Percentiles rank a stretch among this genome's conserved stretches.
These are phyloP conservation scores for Drosophila maculinotata DNA, from an alignment of 2,888 invertebrate genomes.

Conservation along the genomic window DNA sequence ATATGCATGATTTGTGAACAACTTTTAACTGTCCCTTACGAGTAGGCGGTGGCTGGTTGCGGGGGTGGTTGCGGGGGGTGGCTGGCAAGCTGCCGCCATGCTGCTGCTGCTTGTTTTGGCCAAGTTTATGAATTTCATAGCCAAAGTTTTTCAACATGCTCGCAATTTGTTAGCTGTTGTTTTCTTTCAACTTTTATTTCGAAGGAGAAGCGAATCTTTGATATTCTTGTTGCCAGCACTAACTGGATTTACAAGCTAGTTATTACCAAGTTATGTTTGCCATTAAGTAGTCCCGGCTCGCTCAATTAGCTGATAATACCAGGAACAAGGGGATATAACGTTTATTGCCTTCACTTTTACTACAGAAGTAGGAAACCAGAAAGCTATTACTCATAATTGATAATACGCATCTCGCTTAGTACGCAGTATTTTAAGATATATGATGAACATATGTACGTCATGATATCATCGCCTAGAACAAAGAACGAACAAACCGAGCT, in stretches of 20 bases:
- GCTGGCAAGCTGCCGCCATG: constrained; percentile 30
- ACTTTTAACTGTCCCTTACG: constrained; percentile 63
- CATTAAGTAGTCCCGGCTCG: constrained; percentile 38
- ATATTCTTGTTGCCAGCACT: constrained; percentile 44
- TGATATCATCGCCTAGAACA: constrained; percentile 48
- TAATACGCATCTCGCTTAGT: constrained; percentile 15
- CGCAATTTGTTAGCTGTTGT: constrained; percentile 69
- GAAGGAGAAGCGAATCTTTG: constrained; percentile 37
- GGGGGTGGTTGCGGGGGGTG: neutral
- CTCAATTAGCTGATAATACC: constrained; percentile 61
- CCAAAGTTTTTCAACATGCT: constrained; percentile 70
- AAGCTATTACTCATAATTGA: neutral
- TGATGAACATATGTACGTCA: constrained; percentile 38
- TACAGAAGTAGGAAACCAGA: neutral
- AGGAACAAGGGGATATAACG: neutral
- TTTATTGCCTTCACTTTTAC: constrained; percentile 1
- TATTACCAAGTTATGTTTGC: constrained; percentile 45
- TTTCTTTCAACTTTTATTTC: constrained; percentile 39
- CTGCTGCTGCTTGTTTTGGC: constrained; percentile 59
- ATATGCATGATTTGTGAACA: constrained; percentile 80
- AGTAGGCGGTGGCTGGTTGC: neutral
- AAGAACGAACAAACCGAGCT: constrained; percentile 17
- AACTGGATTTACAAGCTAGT: constrained; percentile 48
- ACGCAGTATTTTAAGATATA: constrained; percentile 13
- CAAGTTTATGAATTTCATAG: constrained; percentile 81